Evolutionary conservation across 1,140 invertebrate species (phyloP).

Genomic region (Tetraneura akinire): DNA sequence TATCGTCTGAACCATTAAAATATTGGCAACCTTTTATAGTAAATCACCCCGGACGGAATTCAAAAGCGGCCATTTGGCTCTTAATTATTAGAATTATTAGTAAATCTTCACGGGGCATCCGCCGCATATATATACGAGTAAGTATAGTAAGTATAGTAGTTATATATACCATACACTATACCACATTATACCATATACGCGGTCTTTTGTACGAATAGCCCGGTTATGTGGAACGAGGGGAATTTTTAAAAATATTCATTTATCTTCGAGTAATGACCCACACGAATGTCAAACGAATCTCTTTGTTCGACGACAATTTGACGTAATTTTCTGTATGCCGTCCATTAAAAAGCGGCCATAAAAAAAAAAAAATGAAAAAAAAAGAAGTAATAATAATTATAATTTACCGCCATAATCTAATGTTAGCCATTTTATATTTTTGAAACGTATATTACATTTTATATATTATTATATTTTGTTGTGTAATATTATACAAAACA

Average conservation of each 20-base stretch:
- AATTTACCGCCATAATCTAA: not conserved
- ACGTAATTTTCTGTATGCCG: slow-evolving; percentile 6
- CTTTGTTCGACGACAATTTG: slow-evolving; percentile 14
- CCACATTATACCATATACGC: not conserved
- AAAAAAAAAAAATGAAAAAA: not conserved
- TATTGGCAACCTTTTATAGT: not conserved
- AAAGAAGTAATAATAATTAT: not conserved
- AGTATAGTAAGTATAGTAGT: too few relatives aligned
- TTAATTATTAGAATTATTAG: slow-evolving; percentile 34
- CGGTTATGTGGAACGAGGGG: slow-evolving; percentile 1
- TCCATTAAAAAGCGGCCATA: not conserved
- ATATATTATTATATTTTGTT: too few relatives aligned
- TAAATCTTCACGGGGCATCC: slow-evolving; percentile 10
- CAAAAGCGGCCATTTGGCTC: slow-evolving; percentile 6
- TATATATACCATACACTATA: too few relatives aligned
- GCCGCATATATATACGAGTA: too few relatives aligned
- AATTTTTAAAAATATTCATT: slow-evolving; percentile 26
- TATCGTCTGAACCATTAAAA: slow-evolving; percentile 3
- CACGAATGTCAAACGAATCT: slow-evolving; percentile 29
- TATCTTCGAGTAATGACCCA: slow-evolving; percentile 41
- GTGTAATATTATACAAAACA: too few relatives aligned
- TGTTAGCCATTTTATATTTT: too few relatives aligned
- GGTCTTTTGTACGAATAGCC: not conserved
- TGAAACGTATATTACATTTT: too few relatives aligned
- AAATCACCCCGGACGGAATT: slow-evolving; percentile 21